These are phyloP conservation scores for Drosophila bipectinata DNA, from an alignment of 1,140 invertebrate genomes.

Conservation along the genomic window DNA sequence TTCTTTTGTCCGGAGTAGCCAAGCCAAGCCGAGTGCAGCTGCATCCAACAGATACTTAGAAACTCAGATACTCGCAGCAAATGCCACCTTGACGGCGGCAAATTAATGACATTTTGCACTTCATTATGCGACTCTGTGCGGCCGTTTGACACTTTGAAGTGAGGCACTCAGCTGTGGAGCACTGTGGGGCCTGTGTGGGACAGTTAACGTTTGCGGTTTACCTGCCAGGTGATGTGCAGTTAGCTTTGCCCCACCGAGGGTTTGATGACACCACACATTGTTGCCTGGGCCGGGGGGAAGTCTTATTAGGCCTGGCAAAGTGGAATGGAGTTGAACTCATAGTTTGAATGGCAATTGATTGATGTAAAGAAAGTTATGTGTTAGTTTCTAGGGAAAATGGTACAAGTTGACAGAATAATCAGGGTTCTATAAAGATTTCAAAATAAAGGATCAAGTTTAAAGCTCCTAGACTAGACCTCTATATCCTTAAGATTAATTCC, in stretches of 20 bases:
- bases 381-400: neutral
- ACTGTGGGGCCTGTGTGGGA: conserved; percentile 21
- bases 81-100: conserved; percentile 58
- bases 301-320: conserved; percentile 4
- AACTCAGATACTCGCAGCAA: conserved; percentile 13
- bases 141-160: conserved; percentile 81
- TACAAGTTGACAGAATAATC: neutral
- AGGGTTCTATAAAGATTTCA: too few relatives aligned
- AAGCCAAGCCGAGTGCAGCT: conserved; percentile 39
- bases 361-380: neutral
- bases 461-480: too few relatives aligned
- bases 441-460: too few relatives aligned
- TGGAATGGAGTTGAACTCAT: conserved; percentile 2
- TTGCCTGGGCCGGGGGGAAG: neutral
- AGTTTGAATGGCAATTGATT: neutral
- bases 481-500: too few relatives aligned
- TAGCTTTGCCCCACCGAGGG: conserved; percentile 29
- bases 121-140: conserved; percentile 79
- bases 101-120: conserved; percentile 83
- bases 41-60: conserved; percentile 33
- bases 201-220: conserved; percentile 60
- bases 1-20: conserved; percentile 64
- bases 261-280: conserved; percentile 34
- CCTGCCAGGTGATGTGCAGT: conserved; percentile 66
- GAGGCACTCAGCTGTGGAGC: conserved; percentile 73